phyloP scores from a whole-genome alignment of 2,113 vertebrate species.

The Marmota flaviventris region DNA sequence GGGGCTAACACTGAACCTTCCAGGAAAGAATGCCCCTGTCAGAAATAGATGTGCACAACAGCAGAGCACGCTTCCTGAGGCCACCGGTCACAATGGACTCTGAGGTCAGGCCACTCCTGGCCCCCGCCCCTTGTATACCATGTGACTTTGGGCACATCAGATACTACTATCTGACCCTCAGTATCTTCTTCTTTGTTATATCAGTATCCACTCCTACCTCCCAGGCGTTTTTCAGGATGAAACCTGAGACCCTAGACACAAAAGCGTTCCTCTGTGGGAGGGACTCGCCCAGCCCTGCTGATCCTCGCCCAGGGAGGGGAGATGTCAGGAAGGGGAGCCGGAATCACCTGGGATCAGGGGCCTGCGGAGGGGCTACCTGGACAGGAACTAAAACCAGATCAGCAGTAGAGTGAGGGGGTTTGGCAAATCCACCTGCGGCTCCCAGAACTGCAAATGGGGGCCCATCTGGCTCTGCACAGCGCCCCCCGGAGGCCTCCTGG shows the following conservation, averaged over 20 bases:
- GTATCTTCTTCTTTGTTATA: background rate
- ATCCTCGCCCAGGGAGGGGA: background rate
- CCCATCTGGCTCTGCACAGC: no score
- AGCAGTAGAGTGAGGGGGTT: background rate
- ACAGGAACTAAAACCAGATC: background rate
- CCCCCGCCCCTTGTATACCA: background rate
- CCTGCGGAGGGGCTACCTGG: background rate
- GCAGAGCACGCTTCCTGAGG: background rate
- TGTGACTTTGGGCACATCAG: background rate
- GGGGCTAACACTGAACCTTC: background rate
- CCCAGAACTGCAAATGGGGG: background rate
- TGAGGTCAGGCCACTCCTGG: background rate
- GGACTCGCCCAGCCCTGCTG: fast-evolving
- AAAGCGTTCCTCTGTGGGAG: background rate
- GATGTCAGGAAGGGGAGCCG: background rate
- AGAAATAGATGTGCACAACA: background rate
- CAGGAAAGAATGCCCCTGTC: background rate
- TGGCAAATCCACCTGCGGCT: background rate
- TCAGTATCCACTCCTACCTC: background rate
- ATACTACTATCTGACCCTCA: background rate
- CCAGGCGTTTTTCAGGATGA: background rate
- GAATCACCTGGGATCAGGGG: background rate
- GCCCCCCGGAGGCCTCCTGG: no score
- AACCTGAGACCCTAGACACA: background rate
- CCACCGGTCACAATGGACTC: background rate